Conservation (phyloP, 2,113 vertebrate genomes). For the Cervus canadensis region DNA sequence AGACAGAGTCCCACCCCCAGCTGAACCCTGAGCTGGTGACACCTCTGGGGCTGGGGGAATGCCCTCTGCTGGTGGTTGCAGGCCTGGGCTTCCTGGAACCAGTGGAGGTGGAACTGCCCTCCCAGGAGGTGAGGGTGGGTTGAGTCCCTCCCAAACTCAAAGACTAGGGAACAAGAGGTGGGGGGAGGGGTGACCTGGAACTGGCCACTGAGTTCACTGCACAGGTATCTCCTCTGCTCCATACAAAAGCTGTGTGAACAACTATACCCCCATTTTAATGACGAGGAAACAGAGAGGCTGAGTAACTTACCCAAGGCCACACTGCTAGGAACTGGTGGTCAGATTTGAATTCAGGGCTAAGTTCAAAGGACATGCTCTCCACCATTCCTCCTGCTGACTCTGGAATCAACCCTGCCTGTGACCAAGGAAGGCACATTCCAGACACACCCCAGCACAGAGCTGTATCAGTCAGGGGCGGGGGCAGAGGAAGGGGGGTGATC, state of each 20-base stretch:
- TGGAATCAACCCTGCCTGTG: background rate
- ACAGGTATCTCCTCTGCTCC: background rate
- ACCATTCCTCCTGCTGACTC: accelerated
- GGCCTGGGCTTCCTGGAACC: background rate
- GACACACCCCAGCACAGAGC: background rate
- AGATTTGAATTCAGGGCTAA: background rate
- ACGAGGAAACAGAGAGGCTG: background rate
- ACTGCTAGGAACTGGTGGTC: background rate
- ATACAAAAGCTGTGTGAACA: background rate
- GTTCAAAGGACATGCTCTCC: background rate
- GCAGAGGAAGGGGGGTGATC: background rate
- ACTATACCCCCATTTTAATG: background rate
- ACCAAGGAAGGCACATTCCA: background rate
- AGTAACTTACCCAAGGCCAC: background rate
- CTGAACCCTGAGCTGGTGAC: background rate
- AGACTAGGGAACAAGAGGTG: background rate
- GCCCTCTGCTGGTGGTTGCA: background rate
- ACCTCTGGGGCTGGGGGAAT: no score
- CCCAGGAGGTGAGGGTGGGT: background rate
- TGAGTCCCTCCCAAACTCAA: background rate
- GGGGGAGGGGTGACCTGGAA: background rate
- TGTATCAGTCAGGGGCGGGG: accelerated
- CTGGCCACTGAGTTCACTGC: background rate
- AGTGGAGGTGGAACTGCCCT: background rate
- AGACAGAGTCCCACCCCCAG: background rate